A percentile compares a stretch with the other conserved stretches of the same genome.
Evolutionary conservation across 2,888 invertebrate genomes (phyloP).

Genomic region (Hypercompe scribonia): DNA sequence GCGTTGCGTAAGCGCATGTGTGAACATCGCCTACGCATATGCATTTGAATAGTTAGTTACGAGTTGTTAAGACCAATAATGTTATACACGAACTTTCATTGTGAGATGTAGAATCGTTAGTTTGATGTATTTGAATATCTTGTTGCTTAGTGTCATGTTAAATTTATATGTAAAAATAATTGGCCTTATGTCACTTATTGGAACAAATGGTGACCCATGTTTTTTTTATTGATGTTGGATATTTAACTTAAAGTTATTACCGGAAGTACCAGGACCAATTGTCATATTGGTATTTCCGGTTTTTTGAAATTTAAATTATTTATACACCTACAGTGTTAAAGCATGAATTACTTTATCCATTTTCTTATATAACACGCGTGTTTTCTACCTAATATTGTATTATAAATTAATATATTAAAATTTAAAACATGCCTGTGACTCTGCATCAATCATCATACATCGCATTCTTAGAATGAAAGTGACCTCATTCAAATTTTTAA

Average conservation of each 20-base stretch:
- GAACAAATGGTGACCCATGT: no score
- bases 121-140: not conserved
- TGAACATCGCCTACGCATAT: slow-evolving; percentile 20
- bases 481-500: no score
- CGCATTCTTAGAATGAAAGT: not conserved
- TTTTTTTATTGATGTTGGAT: no score
- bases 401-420: not conserved
- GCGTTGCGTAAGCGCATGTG: slow-evolving; percentile 38
- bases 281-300: not conserved
- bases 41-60: slow-evolving; percentile 9
- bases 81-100: not conserved
- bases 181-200: not conserved
- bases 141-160: not conserved
- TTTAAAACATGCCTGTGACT: not conserved
- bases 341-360: not conserved
- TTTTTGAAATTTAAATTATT: not conserved
- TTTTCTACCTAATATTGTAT: not conserved
- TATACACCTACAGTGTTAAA: not conserved
- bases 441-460: not conserved
- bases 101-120: not conserved
- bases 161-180: not conserved
- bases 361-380: not conserved
- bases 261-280: not conserved
- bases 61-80: slow-evolving; percentile 10
- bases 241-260: no score